Evolutionary conservation across 1,140 invertebrate genomes (phyloP).

Genomic region (Halesus radiatus): DNA sequence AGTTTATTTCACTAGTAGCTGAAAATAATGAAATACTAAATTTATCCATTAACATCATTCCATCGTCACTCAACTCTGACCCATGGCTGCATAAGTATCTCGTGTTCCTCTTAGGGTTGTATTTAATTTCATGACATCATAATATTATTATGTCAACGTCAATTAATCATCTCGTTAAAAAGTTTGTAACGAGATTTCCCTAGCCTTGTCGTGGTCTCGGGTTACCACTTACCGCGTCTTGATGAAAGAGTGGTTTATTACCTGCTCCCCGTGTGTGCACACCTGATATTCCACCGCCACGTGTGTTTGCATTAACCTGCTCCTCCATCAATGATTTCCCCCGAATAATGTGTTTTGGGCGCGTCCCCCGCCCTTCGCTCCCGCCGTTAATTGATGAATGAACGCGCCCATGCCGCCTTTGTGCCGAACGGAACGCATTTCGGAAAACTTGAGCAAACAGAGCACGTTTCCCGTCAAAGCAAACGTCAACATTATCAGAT

Average conservation of each 20-base stretch:
- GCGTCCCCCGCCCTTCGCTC: not conserved
- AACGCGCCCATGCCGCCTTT: constrained; percentile 23
- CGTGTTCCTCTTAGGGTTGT: too few species aligned
- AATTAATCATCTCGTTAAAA: not conserved
- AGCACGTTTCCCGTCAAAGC: not conserved
- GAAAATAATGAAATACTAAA: too few species aligned
- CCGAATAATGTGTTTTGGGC: constrained; percentile 27
- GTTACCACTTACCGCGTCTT: too few species aligned
- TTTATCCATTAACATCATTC: too few species aligned
- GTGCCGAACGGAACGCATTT: not conserved
- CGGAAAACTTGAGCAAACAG: constrained; percentile 29
- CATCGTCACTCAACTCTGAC: too few species aligned
- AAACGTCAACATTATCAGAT: constrained; percentile 12
- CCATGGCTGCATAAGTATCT: too few species aligned
- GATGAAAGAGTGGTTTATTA: too few species aligned
- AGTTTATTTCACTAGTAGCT: too few species aligned
- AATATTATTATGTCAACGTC: not conserved
- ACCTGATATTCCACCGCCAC: constrained; percentile 7
- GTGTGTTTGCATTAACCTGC: constrained; percentile 24
- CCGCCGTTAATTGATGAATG: constrained; percentile 25
- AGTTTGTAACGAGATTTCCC: too few species aligned
- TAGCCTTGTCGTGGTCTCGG: too few species aligned
- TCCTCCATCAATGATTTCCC: constrained; percentile 12
- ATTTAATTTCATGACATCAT: too few species aligned
- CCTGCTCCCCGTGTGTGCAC: not conserved